Evolutionary conservation across 1,140 invertebrate species (phyloP).

Genomic region (Amphibalanus amphitrite): DNA sequence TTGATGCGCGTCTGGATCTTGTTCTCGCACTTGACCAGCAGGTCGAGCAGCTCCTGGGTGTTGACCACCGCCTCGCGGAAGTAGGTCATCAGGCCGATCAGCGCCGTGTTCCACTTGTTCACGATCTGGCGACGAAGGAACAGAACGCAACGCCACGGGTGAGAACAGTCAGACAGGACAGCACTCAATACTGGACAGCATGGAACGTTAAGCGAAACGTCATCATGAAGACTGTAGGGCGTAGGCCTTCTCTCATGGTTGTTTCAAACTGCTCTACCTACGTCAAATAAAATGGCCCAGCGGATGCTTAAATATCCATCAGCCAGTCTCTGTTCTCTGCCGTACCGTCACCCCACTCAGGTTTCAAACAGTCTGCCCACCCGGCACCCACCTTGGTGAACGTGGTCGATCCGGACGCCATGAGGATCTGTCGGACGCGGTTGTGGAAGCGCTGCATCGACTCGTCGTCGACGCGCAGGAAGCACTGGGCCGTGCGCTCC

Average conservation of each 20-base stretch:
- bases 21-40: conserved; percentile 98
- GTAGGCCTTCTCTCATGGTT: too few species aligned
- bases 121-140: conserved; percentile 50
- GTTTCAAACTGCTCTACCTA: too few species aligned
- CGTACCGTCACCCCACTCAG: too few species aligned
- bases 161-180: too few species aligned
- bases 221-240: too few species aligned
- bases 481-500: conserved; percentile 96
- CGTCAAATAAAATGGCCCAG: too few species aligned
- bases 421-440: conserved; percentile 92
- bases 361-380: too few species aligned
- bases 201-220: too few species aligned
- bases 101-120: conserved; percentile 99
- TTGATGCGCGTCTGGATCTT: conserved; percentile 99
- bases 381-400: conserved; percentile 61
- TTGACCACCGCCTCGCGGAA: conserved; percentile 98
- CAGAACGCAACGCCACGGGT: background rate
- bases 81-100: conserved; percentile 99
- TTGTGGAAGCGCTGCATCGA: conserved; percentile 95
- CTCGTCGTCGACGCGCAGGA: conserved; percentile 94
- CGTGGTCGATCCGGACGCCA: conserved; percentile 98
- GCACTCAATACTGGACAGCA: too few species aligned
- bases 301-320: too few species aligned
- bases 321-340: too few species aligned
- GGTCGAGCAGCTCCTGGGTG: conserved; percentile 90